phyloP scores from a whole-genome alignment of 2,888 invertebrate genomes.

The Lasius fuliginosus region DNA sequence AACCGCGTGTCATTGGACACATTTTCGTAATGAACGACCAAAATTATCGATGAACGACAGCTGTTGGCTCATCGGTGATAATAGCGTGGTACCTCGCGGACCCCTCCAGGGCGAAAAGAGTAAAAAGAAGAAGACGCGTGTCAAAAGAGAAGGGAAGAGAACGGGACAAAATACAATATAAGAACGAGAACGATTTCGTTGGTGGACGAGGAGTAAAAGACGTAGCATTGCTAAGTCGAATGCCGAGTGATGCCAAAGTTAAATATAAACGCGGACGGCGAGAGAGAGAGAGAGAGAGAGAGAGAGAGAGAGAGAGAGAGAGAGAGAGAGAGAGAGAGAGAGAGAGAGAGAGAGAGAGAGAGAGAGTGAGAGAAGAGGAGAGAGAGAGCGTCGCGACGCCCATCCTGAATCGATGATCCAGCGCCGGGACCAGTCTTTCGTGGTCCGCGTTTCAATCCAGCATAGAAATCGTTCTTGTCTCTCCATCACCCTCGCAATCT shows the following conservation, averaged over 20 bases:
- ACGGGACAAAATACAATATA: neutral
- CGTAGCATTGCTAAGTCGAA: constrained; percentile 78
- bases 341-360: constrained; percentile 63
- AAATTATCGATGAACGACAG: constrained; percentile 79
- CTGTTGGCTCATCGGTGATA: constrained; percentile 72
- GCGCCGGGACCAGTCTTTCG: constrained; percentile 82
- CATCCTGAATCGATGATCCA: constrained; percentile 85
- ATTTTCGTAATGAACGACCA: constrained; percentile 63
- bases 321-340: too few species aligned
- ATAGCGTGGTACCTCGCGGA: constrained; percentile 61
- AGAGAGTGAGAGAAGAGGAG: constrained; percentile 7
- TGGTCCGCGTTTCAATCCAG: constrained; percentile 82
- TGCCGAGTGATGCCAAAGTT: constrained; percentile 86
- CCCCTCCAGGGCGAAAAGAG: constrained; percentile 42
- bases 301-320: neutral
- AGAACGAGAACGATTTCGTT: constrained; percentile 52
- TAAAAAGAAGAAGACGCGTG: constrained; percentile 30
- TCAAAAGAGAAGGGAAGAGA: constrained; percentile 55
- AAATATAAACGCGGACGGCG: constrained; percentile 84
- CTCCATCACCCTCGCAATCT: neutral
- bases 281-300: constrained; percentile 61
- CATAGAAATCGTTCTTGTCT: constrained; percentile 25
- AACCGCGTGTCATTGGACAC: neutral
- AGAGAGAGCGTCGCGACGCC: constrained; percentile 77
- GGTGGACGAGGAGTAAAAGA: constrained; percentile 52